A percentile compares a stretch with the other conserved stretches of the same genome.
phyloP scores from a whole-genome alignment of 37 sponge, comb jelly and placozoan genomes.

The Ianthella basta region DNA sequence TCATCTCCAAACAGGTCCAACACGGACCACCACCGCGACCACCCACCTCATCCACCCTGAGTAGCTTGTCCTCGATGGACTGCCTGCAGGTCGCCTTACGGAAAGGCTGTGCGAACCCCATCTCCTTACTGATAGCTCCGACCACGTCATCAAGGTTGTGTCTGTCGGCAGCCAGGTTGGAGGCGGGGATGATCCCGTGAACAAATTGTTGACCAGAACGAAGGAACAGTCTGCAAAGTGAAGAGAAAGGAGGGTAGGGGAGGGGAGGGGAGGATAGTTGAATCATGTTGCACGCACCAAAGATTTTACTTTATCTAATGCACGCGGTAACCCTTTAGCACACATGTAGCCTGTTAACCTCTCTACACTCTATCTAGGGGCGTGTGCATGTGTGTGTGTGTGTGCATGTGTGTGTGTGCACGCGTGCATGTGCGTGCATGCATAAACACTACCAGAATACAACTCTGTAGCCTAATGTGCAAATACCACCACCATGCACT shows the following conservation, averaged over 20 bases:
- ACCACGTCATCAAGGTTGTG: slow-evolving; percentile 78
- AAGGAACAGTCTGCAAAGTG: slow-evolving; percentile 69
- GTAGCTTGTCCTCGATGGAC: slow-evolving; percentile 68
- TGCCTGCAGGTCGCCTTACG: slow-evolving; percentile 46
- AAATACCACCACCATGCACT: no score
- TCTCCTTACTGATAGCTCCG: slow-evolving; percentile 71
- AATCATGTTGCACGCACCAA: no score
- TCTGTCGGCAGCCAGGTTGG: slow-evolving; percentile 53
- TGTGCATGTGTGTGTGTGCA: no score
- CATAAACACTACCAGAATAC: no score
- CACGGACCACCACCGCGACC: neutral
- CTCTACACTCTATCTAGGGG: no score
- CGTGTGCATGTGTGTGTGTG: no score
- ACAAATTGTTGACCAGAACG: slow-evolving; percentile 76
- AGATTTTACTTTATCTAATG: no score
- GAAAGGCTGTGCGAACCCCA: slow-evolving; percentile 75
- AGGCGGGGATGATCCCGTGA: slow-evolving; percentile 63
- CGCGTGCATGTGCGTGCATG: no score
- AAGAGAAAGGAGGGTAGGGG: slow-evolving; percentile 5
- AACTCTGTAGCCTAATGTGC: no score
- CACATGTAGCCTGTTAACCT: no score
- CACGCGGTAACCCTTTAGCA: no score
- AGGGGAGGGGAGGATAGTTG: neutral
- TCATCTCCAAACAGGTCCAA: neutral
- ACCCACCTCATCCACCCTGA: slow-evolving; percentile 85